Conservation (phyloP, 1,140 invertebrate genomes). For the Ostrea denselamellosa region DNA sequence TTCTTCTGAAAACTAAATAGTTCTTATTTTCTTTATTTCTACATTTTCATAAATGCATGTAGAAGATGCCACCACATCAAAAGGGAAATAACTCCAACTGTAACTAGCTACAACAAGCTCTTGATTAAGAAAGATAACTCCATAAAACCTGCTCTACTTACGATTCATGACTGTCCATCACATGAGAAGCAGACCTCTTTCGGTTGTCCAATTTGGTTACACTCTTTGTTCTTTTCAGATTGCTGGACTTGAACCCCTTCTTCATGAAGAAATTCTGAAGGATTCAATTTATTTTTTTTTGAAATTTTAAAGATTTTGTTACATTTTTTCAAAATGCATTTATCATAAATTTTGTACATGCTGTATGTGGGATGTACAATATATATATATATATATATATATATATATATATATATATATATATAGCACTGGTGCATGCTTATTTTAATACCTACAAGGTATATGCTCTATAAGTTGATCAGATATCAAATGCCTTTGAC, state of each 20-base stretch:
- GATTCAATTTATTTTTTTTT: neutral
- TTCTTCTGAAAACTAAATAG: neutral
- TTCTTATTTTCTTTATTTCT: neutral
- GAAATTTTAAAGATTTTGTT: too few species aligned
- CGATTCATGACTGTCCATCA: constrained; percentile 77
- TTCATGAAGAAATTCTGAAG: constrained; percentile 93
- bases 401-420: too few species aligned
- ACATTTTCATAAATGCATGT: neutral
- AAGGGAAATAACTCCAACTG: neutral
- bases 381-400: too few species aligned
- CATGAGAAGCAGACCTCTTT: constrained; percentile 82
- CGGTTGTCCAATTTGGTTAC: constrained; percentile 91
- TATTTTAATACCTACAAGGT: too few species aligned
- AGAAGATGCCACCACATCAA: neutral
- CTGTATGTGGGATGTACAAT: too few species aligned
- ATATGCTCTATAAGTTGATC: too few species aligned
- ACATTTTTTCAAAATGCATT: too few species aligned
- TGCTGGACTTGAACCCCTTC: constrained; percentile 85
- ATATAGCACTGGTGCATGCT: too few species aligned
- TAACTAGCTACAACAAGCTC: neutral
- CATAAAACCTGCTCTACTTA: constrained; percentile 65
- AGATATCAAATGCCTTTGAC: neutral
- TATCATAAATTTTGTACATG: too few species aligned
- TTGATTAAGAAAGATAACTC: neutral
- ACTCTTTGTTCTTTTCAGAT: constrained; percentile 92